Conservation (phyloP, 2,113 vertebrate genomes). For the Ictidomys tridecemlineatus region DNA sequence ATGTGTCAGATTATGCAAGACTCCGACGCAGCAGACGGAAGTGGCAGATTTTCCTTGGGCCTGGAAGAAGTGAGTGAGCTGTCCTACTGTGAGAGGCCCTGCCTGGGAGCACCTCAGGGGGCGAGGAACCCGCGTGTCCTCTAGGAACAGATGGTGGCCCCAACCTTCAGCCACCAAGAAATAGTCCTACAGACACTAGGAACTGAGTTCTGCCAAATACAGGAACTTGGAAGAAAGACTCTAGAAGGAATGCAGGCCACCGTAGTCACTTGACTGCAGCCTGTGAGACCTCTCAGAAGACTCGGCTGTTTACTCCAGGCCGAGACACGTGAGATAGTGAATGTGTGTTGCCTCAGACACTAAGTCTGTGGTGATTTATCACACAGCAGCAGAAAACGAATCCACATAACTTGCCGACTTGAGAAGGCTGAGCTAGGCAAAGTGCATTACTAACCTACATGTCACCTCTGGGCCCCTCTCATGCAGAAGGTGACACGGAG, state of each 20-base stretch:
- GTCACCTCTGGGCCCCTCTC: conserved; percentile 57
- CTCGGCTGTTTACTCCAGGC: too few species aligned
- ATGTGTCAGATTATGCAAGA: not conserved
- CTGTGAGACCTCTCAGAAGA: not conserved
- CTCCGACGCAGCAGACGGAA: not conserved
- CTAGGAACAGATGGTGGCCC: not conserved
- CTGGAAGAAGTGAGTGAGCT: not conserved
- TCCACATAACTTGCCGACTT: too few species aligned
- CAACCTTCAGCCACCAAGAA: not conserved
- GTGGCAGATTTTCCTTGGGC: not conserved
- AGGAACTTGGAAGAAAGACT: not conserved
- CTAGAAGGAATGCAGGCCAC: not conserved
- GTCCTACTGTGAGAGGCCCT: not conserved
- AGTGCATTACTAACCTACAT: not conserved
- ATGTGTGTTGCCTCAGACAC: not conserved
- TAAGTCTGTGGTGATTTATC: not conserved
- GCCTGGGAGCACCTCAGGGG: not conserved
- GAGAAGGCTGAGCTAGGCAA: not conserved
- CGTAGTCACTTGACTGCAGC: not conserved
- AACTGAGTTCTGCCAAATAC: not conserved
- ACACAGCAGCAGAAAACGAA: not conserved
- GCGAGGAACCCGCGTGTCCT: not conserved
- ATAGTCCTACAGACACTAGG: not conserved
- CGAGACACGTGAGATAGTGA: not conserved
- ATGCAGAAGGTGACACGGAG: conserved; percentile 51